Evolutionary conservation across 2,888 invertebrate species (phyloP), one percentile per base, ranked within the genome.

Genomic region (Drosophila mimica): DNA sequence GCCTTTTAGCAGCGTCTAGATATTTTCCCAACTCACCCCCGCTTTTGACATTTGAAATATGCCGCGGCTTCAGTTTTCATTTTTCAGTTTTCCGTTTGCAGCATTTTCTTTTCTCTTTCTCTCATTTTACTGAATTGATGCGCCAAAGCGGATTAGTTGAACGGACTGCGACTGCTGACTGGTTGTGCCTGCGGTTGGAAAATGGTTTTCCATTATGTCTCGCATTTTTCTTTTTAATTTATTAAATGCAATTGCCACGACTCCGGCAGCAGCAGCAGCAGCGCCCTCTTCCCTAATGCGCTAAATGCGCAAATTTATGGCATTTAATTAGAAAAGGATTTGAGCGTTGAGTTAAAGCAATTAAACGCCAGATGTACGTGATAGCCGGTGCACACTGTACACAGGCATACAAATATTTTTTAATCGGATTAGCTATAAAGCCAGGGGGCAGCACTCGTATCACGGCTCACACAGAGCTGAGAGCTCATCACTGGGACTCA

Each of bases 101-200:
- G 49, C 38, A 61, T 58, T 63, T 43, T 54, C 25, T 46, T 51
- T 59, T 65, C 63, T 53, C 40, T 38, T 33, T 28, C 43, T 31
- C 40, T 60, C 63, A 51, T 66, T 65, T 48, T 63, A 28, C 48
- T 66, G 69, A 82, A 79, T 81, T 86, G 65, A 88, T 85, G 89
- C 51, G 64, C 57, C 63, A 83, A 89, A 86, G 77, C 81, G 88
- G 86, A 89, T 86, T 89, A 89, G 88, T 73, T 67, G 70, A 59
- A 67, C 36, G 48, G 33, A 70, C 69, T 52, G 7, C 46, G 25
- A 25, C 25, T 8, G 15, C 46, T 7, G 46, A 15, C 46, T 25
- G 1, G 46, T 25, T 25, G 1, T 15, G 46, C 25, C 15, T 46
- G 53, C 33, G 69, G 52, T 65, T 52, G 43, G 46, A 49, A 60